Base-by-base conservation (phyloP, 2,888 invertebrate genomes). In the Blera fallax region DNA sequence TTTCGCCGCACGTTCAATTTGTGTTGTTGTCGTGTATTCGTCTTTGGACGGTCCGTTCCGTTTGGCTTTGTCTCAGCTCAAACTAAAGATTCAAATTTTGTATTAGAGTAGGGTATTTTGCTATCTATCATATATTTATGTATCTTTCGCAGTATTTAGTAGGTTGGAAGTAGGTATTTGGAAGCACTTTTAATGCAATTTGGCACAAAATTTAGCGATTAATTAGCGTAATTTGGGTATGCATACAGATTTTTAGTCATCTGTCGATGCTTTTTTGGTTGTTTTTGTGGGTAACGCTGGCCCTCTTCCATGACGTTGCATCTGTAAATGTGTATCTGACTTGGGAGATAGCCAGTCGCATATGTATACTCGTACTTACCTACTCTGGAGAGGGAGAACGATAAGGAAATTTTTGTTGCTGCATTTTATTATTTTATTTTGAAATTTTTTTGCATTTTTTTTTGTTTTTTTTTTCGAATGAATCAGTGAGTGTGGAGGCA, bases 401-500 rank as follows among this genome's bases (percentile, higher is more conserved):
- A 67, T 67, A 67, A 60, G 67, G 58, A 27, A 50, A 50, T 50
- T 43, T 69, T 77, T 60, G 77, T 50, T 69, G 56, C 18, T 40
- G 48, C 21, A 72, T 56, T 34, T 64, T 64, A 10, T 29, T 29
- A 3, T 7, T 11, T n/a, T n/a, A n/a, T n/a, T n/a, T n/a, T n/a
- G n/a, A n/a, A n/a, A n/a, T n/a, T n/a, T n/a, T n/a, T n/a, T n/a
- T n/a, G n/a, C n/a, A n/a, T n/a, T n/a, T n/a, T n/a, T 48, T 34
- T 72, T 11, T 24, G 64, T 48, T 58, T 69, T 29, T 62, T 40
- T 52, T 62, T n/a, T 16, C 1, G 29, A 77, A 11, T 70, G 78
- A 78, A 70, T 78, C 78, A 62, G 69, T 73, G 72, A 60, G 58
- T 18, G 32, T 18, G 32, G 16, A 72, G 72, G 64, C 79, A 79